Base-by-base conservation (phyloP, 2,797 vertebrate genomes). In the Pseudomugil tenellus region DNA sequence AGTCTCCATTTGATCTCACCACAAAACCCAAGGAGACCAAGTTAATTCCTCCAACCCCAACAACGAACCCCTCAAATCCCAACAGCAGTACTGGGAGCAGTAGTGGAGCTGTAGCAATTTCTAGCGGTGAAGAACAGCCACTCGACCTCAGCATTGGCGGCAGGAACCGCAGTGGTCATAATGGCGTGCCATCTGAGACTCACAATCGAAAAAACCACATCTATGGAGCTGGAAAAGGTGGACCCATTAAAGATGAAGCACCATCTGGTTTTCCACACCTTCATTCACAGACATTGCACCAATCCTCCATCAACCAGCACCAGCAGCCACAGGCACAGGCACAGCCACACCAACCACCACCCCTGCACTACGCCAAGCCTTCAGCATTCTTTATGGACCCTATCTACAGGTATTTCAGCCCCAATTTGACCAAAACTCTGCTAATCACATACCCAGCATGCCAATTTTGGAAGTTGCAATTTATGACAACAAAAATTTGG, bases 331-430 rank as follows among this genome's bases (percentile, higher is more conserved):
- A 90, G 72, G 74, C 88, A 54, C 93, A 93, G 76, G 74, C 88
- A 54, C 93, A 93, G 76, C 94, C 94, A 67, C 94, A 96, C 81
- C 95, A 96, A 72, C 97, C 96, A 68, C 95, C 97, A 0, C 92
- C 96, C 37, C 95, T 99, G 84, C 98, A 99, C 91, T 99, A 99
- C 0, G 97, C 97, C 86, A 99, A 99, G 93, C 98, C 98, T 35
- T 99, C 98, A 0, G 96, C 98, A 54, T 99, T 99, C 91, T 99
- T 99, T 95, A 99, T 99, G 98, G 98, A 99, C 89, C 98, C 98
- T 74, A 99, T 99, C 85, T 99, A 99, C 97, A 99, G 98, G 98
- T 99, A 99, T 94, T 96, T 94, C 93, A 92, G 82, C 95, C 82
- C 91, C 88, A 79, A 94, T 88, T 89, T 88, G 72, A 88, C 83